phyloP scores from a whole-genome alignment of 2,797 vertebrate species.

The Crocidura indochinensis region DNA sequence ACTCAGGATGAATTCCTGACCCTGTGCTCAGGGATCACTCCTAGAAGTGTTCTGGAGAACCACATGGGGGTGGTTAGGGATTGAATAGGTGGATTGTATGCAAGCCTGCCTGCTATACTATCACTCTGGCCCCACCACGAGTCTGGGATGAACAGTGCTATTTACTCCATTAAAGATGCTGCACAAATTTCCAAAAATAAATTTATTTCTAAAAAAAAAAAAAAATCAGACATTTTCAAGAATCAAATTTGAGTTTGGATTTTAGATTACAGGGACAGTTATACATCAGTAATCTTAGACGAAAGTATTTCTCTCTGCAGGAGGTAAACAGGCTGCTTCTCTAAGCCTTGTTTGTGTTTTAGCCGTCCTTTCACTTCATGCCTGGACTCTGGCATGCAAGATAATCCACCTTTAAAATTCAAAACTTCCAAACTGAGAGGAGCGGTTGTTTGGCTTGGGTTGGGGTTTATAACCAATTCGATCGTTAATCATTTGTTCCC shows the following conservation, averaged over 20 bases:
- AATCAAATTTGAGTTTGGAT: slow-evolving; percentile 74
- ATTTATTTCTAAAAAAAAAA: slow-evolving; percentile 89
- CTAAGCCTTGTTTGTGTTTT: slow-evolving; percentile 67
- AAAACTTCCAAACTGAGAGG: slow-evolving; percentile 95
- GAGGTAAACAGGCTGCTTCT: slow-evolving; percentile 66
- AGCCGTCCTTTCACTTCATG: slow-evolving; percentile 66
- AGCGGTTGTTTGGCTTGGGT: slow-evolving; percentile 94
- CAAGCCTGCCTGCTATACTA: no score
- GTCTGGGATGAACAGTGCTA: slow-evolving; percentile 19
- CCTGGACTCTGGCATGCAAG: slow-evolving; percentile 54
- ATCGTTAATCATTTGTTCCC: slow-evolving; percentile 96
- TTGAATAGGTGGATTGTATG: no score
- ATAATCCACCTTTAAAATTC: slow-evolving; percentile 92
- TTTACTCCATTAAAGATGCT: slow-evolving; percentile 59
- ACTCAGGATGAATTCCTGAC: no score
- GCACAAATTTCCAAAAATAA: slow-evolving; percentile 60
- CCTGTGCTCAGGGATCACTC: no score
- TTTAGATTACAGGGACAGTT: slow-evolving; percentile 60
- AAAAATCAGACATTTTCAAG: slow-evolving; percentile 73
- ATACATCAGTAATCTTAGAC: slow-evolving; percentile 53
- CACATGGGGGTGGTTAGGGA: no score
- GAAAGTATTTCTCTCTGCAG: slow-evolving; percentile 65
- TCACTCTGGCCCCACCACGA: background rate
- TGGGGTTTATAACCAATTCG: slow-evolving; percentile 98
- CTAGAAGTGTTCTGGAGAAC: no score